Base-by-base conservation (phyloP, 2,888 invertebrate species). In the Anoncus sp. region DNA sequence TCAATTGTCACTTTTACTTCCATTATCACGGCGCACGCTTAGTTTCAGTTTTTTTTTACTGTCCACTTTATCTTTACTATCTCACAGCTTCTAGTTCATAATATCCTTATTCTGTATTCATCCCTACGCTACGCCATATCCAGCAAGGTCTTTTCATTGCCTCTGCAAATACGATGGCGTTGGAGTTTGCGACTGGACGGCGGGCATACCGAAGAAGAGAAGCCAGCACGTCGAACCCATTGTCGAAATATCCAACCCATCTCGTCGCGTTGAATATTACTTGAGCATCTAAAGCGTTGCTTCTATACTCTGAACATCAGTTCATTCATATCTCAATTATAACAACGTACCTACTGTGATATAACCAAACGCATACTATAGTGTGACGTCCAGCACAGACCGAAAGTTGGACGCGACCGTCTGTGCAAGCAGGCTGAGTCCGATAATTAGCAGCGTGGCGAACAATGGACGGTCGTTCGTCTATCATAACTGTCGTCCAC, bases 401-500 rank as follows among this genome's bases (percentile, higher is more conserved):
- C 62, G 38, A 62, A 27, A 12, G 14, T 53, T 27, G 59, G 59
- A 69, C 49, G 55, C 27, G 16, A 59, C 38, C 27, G 65, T 35
- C 49, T 22, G 38, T 51, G 40, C 47, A 35, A n/a, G 49, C 18
- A 55, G 66, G 60, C 66, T 80, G 77, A 81, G 82, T 82, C 82
- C 76, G 82, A 88, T 88, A 87, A 88, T 88, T 88, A 87, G 87
- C 80, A 81, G 82, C 77, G 53, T 79, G 45, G 53, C 80, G 84
- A 88, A 88, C 88, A 88, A 88, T 88, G 82, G 84, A 73, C 81
- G 82, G 77, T 77, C 70, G 40, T 72, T 62, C 57, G 83, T 81
- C 80, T 84, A 87, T 87, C 88, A 86, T 88, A 87, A 87, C 87
- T 88, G 87, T 87, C 87, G 83, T 84, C 85, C 78, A 77, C 79